Conservation (phyloP, 2,113 vertebrate genomes). For the Myotis brandtii region DNA sequence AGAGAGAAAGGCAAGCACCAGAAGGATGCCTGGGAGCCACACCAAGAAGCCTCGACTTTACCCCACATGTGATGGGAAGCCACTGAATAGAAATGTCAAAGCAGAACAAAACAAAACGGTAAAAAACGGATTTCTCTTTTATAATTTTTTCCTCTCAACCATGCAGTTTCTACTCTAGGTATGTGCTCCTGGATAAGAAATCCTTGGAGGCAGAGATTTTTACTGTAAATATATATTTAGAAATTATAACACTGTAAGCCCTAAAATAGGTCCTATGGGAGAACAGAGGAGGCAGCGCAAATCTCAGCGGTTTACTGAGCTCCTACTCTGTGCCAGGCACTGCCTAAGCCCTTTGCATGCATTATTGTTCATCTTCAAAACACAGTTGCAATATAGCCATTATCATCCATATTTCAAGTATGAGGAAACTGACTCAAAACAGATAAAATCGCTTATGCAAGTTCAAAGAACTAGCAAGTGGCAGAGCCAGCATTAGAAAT, state of each 20-base stretch:
- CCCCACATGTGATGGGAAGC: not conserved
- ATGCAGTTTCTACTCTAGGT: not conserved
- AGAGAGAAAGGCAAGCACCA: not conserved
- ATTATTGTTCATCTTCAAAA: not conserved
- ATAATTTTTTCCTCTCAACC: not conserved
- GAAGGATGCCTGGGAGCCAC: not conserved
- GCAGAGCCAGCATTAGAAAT: not conserved
- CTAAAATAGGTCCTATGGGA: not conserved
- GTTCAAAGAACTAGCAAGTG: not conserved
- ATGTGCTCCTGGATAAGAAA: not conserved
- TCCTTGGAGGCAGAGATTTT: not conserved
- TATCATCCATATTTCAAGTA: not conserved
- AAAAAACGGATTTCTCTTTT: not conserved
- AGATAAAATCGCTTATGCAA: not conserved
- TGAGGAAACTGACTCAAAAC: not conserved
- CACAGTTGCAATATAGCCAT: not conserved
- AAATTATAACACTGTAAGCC: not conserved
- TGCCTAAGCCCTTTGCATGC: not conserved
- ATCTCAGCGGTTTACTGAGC: not conserved
- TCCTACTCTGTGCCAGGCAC: not conserved
- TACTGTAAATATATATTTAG: not conserved
- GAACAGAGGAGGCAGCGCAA: accelerated
- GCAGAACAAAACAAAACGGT: not conserved
- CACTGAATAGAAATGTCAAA: not conserved
- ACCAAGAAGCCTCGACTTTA: not conserved